Base-by-base conservation (phyloP, 1,140 invertebrate species). In the Aphidius gifuensis region DNA sequence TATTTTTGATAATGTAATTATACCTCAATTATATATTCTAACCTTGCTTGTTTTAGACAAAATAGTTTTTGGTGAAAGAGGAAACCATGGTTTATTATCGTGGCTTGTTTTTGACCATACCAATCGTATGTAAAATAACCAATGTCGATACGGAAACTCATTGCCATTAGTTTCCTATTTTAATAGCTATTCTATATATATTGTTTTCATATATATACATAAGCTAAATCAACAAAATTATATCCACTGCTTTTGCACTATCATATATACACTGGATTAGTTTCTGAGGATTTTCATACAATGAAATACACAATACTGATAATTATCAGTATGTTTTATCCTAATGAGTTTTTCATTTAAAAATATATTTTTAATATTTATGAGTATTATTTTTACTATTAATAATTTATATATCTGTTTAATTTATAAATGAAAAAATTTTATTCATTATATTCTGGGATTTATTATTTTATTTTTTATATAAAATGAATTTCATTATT, bases 91-190 rank as follows among this genome's bases (percentile, higher is more conserved):
- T 53, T 53, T 53, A 53, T 53, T 53, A 57, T 45, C 43, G 42
- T 8, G 43, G 55, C 43, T 38, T 32, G 23, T 32, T 38, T 53
- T 53, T 53, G 51, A 38, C 40, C 38, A 38, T 7, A 9, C 32
- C 59, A 60, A 60, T 53, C 59, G 60, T 51, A 62, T 48, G 56
- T 5, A 58, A 51, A 64, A 65, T 23, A 32, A 55, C 56, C 58
- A 63, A 58, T 61, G 60, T 64, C 64, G 63, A 62, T 69, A 64
- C 68, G 68, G 68, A 71, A 70, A 66, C 62, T 67, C 69, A 69
- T 69, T 67, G 69, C 70, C 68, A 71, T 73, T 73, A 71, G 69
- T 73, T 71, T 68, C 67, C 66, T 64, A 59, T 61, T 61, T 64
- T 68, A 66, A 70, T 68, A 64, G 61, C 65, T 53, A 39, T 38